Evolutionary conservation across 2,888 invertebrate species (phyloP).

Genomic region (Himalopsyche kuldschensis): DNA sequence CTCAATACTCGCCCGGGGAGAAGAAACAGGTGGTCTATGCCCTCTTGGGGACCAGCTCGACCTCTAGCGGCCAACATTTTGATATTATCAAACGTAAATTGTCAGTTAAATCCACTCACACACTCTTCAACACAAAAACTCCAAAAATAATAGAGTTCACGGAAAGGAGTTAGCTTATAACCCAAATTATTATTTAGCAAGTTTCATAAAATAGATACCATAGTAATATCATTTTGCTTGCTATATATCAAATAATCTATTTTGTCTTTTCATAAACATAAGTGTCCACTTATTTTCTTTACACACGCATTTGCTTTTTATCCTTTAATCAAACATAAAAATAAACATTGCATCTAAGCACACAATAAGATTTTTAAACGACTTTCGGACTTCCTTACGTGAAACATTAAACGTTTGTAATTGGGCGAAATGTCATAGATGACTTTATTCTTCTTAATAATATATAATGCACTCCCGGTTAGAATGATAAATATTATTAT

Average conservation of each 20-base stretch:
- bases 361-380: background rate
- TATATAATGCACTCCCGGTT: no score
- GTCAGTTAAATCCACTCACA: background rate
- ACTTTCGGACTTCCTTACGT: background rate
- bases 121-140: background rate
- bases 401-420: background rate
- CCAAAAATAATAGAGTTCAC: background rate
- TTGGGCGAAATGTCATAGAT: background rate
- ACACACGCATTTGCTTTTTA: background rate
- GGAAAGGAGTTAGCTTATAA: no score
- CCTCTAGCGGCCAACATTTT: conserved; percentile 45
- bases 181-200: no score
- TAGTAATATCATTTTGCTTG: no score
- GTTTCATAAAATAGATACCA: no score
- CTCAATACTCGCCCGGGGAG: conserved; percentile 57
- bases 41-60: conserved; percentile 53
- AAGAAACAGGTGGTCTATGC: conserved; percentile 59
- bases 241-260: background rate
- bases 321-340: background rate
- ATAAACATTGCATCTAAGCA: background rate
- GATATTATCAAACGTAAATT: background rate
- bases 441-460: background rate
- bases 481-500: no score
- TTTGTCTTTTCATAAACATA: background rate
- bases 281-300: background rate